These are phyloP conservation scores for Lordiphosa mommai DNA, from an alignment of 1,140 invertebrate genomes.

Conservation along the genomic window DNA sequence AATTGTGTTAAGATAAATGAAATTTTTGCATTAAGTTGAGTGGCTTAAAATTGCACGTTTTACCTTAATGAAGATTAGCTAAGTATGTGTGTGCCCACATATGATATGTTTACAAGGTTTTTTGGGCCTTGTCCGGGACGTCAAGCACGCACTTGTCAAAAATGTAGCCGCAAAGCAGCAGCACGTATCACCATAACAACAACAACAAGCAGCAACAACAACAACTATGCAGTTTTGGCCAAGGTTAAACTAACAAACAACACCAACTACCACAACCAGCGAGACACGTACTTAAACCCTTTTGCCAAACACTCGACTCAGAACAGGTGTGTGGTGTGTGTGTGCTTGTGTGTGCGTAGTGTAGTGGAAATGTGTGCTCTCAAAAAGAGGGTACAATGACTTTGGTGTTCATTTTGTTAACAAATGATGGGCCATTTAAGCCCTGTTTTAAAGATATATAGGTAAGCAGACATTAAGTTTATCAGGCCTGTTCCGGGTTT, in stretches of 20 bases:
- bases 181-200: slow-evolving; percentile 28
- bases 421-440: too few relatives aligned
- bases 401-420: too few relatives aligned
- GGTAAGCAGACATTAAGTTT: too few relatives aligned
- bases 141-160: slow-evolving; percentile 65
- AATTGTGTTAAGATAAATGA: not conserved
- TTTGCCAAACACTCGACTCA: slow-evolving; percentile 63
- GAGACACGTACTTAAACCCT: slow-evolving; percentile 73
- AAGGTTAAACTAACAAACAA: slow-evolving; percentile 54
- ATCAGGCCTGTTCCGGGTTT: too few relatives aligned
- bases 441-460: too few relatives aligned
- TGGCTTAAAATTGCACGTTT: slow-evolving; percentile 17
- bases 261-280: slow-evolving; percentile 48
- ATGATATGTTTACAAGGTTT: slow-evolving; percentile 45
- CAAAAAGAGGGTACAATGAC: too few relatives aligned
- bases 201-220: slow-evolving; percentile 39
- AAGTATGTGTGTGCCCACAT: slow-evolving; percentile 33
- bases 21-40: slow-evolving; percentile 10
- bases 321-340: slow-evolving; percentile 54
- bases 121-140: slow-evolving; percentile 29
- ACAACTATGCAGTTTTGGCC: slow-evolving; percentile 70
- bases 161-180: slow-evolving; percentile 61
- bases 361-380: slow-evolving; percentile 7
- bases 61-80: slow-evolving; percentile 48
- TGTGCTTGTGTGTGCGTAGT: slow-evolving; percentile 7